Evolutionary conservation across 1,140 invertebrate species (phyloP).

Genomic region (Ceratina calcarata): DNA sequence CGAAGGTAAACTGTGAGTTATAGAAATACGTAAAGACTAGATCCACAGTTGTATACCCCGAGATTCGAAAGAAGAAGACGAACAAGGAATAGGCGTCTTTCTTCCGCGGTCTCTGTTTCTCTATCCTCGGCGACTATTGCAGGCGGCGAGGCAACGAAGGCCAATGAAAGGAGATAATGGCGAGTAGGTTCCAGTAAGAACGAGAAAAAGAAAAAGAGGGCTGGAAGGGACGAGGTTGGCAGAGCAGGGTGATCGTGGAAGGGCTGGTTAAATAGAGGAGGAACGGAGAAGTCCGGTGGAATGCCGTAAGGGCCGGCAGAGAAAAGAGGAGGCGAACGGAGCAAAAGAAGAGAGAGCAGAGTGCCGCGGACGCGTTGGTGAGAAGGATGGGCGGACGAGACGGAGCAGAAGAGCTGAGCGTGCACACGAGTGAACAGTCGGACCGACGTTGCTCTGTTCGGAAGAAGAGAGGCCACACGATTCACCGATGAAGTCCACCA

Average conservation of each 20-base stretch:
- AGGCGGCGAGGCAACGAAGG: conserved; percentile 64
- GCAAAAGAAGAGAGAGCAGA: conserved; percentile 43
- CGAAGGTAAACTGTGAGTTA: background rate
- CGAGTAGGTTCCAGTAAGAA: conserved; percentile 62
- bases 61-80: conserved; percentile 28
- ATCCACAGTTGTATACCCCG: conserved; percentile 48
- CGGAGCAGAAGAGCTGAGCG: conserved; percentile 1
- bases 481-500: background rate
- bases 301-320: conserved; percentile 29
- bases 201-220: conserved; percentile 57
- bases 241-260: conserved; percentile 20
- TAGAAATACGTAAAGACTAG: conserved; percentile 10
- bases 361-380: conserved; percentile 41
- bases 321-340: conserved; percentile 26
- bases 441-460: background rate
- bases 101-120: background rate
- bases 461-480: conserved; percentile 38
- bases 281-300: conserved; percentile 5
- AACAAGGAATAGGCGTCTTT: conserved; percentile 15
- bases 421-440: background rate
- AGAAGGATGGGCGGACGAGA: conserved; percentile 55
- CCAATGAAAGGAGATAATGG: conserved; percentile 72
- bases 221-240: conserved; percentile 23
- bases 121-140: conserved; percentile 45
- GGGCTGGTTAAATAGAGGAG: conserved; percentile 52